Percentiles rank a stretch among this genome's conserved stretches.
These are phyloP conservation scores for Brachionus manjavacas DNA, from an alignment of 1,140 invertebrate genomes.

Conservation along the genomic window DNA sequence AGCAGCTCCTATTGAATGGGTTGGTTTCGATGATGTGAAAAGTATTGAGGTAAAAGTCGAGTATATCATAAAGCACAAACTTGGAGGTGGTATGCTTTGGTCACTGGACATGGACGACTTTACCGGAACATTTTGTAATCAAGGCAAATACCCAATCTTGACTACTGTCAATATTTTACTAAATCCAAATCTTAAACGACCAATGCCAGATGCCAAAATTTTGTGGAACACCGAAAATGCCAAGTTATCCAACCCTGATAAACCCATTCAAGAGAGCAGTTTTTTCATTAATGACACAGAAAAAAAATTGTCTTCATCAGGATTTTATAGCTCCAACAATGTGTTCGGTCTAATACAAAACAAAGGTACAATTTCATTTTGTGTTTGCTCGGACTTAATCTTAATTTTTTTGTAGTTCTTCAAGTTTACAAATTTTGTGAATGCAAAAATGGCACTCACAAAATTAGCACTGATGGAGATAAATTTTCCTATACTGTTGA, in stretches of 20 bases:
- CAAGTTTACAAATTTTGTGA: conserved; percentile 42
- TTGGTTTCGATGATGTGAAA: conserved; percentile 77
- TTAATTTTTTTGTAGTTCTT: conserved; percentile 5
- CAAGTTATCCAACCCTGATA: background rate
- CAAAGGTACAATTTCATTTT: background rate
- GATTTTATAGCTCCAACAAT: background rate
- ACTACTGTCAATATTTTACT: conserved; percentile 69
- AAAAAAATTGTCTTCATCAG: background rate
- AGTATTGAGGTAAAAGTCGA: conserved; percentile 46
- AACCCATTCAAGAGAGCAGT: background rate
- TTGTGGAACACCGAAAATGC: background rate
- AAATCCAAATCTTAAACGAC: background rate
- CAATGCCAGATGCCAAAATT: background rate
- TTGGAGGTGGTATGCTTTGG: conserved; percentile 42
- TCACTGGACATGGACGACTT: conserved; percentile 49
- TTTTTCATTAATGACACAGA: background rate
- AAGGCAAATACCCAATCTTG: conserved; percentile 77
- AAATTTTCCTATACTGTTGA: conserved; percentile 26
- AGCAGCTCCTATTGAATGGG: conserved; percentile 67
- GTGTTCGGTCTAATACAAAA: conserved; percentile 10
- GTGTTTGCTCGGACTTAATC: background rate
- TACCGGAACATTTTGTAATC: conserved; percentile 66
- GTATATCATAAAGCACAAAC: conserved; percentile 7
- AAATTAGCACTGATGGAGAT: background rate
- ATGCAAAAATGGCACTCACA: conserved; percentile 39